Base-by-base conservation (phyloP, 2,888 invertebrate species). In the Amblyjoppa fuscipennis region DNA sequence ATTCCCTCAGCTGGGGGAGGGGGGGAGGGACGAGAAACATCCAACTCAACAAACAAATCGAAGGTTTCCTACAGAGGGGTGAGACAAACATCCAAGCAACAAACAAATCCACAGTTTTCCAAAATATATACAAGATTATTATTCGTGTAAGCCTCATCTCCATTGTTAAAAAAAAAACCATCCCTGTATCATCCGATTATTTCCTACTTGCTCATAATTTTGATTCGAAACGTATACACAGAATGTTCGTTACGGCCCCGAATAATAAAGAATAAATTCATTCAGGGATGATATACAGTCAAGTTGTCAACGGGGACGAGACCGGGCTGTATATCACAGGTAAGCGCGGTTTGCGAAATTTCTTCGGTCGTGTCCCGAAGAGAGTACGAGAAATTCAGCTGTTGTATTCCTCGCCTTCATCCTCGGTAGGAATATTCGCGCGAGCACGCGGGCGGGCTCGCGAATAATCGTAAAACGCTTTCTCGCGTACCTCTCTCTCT, bases 291-390 rank as follows among this genome's bases (percentile, higher is more conserved):
- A 83, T 83, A 73, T 81, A 84, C 66, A 20, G 81, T 73, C 80
- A 73, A 76, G 77, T 81, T 84, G 84, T 84, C 84, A 87, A 73
- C 83, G 80, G 77, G 86, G 86, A 85, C 88, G 89, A 87, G 75
- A 80, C 79, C 45, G 64, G 80, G 84, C 68, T 81, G 81, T 84
- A 84, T 84, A 84, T 84, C 81, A 84, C 69, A 49, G 68, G 73
- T 69, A 76, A 61, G 73, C 68, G 51, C 45, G 84, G 87, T 83
- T 87, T 90, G 85, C 89, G 88, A 84, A 81, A 85, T 85, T 85
- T 81, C 88, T 88, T 86, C 87, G 87, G 84, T 88, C 79, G 66
- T 31, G 69, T 81, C 25, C 38, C 16, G 64, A 34, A 31, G 64
- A 31, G 64, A 64, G 64, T 64, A 34, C n/a, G 64, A 31, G 64